A percentile compares a stretch with the other conserved stretches of the same genome.
phyloP scores from a whole-genome alignment of 1,140 invertebrate genomes.

The Meloidogyne floridensis region DNA sequence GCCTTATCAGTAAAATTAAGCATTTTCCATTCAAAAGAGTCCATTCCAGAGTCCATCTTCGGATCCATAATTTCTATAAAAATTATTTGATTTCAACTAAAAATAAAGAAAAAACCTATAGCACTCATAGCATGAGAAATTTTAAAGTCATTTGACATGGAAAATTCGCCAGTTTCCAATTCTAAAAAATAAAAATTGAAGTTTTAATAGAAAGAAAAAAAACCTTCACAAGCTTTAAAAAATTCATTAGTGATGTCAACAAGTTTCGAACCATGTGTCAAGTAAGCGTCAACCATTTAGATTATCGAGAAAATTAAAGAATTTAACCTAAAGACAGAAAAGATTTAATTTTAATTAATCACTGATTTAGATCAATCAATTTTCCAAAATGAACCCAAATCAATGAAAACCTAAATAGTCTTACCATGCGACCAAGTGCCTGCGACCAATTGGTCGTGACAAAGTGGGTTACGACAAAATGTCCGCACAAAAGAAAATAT shows the following conservation, averaged over 20 bases:
- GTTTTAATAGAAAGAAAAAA: conserved; percentile 12
- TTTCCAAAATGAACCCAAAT: too few relatives aligned
- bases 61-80: conserved; percentile 48
- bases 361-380: too few relatives aligned
- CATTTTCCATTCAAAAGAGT: conserved; percentile 35
- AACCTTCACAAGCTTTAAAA: conserved; percentile 23
- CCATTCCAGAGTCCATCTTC: conserved; percentile 50
- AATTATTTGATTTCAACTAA: neutral
- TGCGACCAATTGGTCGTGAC: too few relatives aligned
- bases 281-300: neutral
- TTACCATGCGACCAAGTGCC: too few relatives aligned
- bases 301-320: too few relatives aligned
- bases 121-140: conserved; percentile 39
- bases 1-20: neutral
- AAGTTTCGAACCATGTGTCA: neutral
- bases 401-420: too few relatives aligned
- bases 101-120: conserved; percentile 23
- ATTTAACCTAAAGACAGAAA: too few relatives aligned
- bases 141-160: conserved; percentile 17
- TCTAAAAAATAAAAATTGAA: conserved; percentile 15
- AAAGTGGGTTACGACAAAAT: too few relatives aligned
- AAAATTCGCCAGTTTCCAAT: conserved; percentile 25
- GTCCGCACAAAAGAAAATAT: too few relatives aligned
- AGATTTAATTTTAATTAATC: too few relatives aligned
- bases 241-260: conserved; percentile 38